phyloP scores from a whole-genome alignment of 1,140 invertebrate genomes.

The Drosophila hydei region DNA sequence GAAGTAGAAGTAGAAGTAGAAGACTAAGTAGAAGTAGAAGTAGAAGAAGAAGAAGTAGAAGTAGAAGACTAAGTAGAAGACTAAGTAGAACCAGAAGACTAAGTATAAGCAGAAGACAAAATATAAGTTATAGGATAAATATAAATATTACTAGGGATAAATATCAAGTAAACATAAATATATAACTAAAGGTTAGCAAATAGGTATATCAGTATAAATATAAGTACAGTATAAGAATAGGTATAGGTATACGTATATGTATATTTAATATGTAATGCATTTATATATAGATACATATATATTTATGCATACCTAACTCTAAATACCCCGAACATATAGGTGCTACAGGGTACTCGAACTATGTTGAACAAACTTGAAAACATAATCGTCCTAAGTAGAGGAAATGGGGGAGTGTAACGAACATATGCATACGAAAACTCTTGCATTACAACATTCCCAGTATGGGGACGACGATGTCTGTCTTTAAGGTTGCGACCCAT shows the following conservation, averaged over 20 bases:
- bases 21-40: neutral
- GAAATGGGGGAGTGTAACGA: neutral
- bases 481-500: constrained; percentile 15
- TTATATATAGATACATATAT: neutral
- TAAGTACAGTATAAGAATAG: neutral
- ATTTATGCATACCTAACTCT: neutral
- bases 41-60: neutral
- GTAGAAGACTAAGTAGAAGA: neutral
- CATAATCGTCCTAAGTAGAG: constrained; percentile 12
- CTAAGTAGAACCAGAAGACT: neutral
- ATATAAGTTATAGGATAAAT: neutral
- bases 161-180: neutral
- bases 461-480: neutral
- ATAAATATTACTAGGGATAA: neutral
- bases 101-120: neutral
- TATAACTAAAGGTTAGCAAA: too few relatives aligned
- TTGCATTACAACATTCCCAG: neutral
- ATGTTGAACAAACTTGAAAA: constrained; percentile 35
- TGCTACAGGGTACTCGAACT: constrained; percentile 11
- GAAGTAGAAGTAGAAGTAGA: neutral
- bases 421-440: constrained; percentile 33
- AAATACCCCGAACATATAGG: too few relatives aligned
- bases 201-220: too few relatives aligned
- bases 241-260: neutral
- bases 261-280: too few relatives aligned